Evolutionary conservation across 2,888 invertebrate genomes (phyloP).

Genomic region (Arenicola marina): DNA sequence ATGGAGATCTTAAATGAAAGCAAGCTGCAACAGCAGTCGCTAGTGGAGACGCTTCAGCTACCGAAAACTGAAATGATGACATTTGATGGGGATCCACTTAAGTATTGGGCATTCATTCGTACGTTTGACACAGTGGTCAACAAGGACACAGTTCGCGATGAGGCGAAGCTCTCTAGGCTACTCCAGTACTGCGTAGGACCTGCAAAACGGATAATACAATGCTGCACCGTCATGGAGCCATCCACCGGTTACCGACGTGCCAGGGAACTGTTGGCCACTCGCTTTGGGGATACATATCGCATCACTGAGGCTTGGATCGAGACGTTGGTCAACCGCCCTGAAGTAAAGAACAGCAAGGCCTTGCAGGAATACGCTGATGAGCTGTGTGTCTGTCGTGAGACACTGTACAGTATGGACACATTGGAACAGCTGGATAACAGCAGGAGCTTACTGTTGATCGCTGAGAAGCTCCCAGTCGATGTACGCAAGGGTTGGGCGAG

Average conservation of each 20-base stretch:
- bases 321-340: neutral
- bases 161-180: neutral
- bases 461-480: neutral
- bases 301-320: neutral
- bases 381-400: neutral
- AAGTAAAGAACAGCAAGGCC: neutral
- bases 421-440: no score
- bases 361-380: neutral
- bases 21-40: no score
- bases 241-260: neutral
- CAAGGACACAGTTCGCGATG: neutral
- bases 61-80: no score
- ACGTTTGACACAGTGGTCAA: neutral
- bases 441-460: neutral
- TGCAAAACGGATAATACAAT: neutral
- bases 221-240: neutral
- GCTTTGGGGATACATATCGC: neutral
- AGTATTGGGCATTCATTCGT: neutral
- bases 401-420: no score
- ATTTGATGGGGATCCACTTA: neutral
- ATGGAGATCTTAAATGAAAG: no score
- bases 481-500: neutral
- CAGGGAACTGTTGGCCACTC: neutral
- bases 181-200: neutral
- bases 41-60: no score